Conservation (phyloP, 2,113 vertebrate species). For the Protobothrops flavoviridis region DNA sequence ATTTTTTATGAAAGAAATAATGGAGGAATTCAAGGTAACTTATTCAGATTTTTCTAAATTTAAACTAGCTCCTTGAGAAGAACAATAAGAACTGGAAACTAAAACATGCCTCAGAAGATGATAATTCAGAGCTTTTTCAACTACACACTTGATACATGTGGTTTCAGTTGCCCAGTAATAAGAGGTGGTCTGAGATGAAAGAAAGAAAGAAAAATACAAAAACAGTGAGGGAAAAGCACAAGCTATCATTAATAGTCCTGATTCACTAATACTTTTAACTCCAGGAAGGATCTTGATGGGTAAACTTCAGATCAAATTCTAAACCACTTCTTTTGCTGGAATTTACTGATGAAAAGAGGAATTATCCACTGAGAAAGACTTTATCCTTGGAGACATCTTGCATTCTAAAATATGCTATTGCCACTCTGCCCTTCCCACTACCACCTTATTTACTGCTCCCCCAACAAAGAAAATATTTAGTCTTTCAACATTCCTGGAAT, state of each 20-base stretch:
- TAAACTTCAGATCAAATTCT: conserved; percentile 57
- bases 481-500: conserved; percentile 22
- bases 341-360: conserved; percentile 63
- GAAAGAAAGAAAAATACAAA: conserved; percentile 56
- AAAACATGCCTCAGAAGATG: background rate
- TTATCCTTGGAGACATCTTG: conserved; percentile 57
- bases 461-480: conserved; percentile 57
- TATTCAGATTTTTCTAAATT: conserved; percentile 10
- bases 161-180: conserved; percentile 42
- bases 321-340: conserved; percentile 60
- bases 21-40: background rate
- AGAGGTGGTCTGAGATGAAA: conserved; percentile 55
- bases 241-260: conserved; percentile 45
- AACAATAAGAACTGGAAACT: conserved; percentile 27
- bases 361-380: conserved; percentile 53
- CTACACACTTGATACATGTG: conserved; percentile 26
- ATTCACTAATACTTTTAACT: conserved; percentile 52
- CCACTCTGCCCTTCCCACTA: conserved; percentile 26
- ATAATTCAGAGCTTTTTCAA: conserved; percentile 44
- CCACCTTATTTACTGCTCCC: conserved; percentile 40
- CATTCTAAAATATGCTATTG: conserved; percentile 48
- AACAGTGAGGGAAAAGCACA: conserved; percentile 46
- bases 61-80: conserved; percentile 22
- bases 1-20: background rate
- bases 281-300: conserved; percentile 57